Evolutionary conservation across 2,113 vertebrate genomes (phyloP), one percentile per base, ranked within the genome.

Genomic region (Benitochromis conjunctus): DNA sequence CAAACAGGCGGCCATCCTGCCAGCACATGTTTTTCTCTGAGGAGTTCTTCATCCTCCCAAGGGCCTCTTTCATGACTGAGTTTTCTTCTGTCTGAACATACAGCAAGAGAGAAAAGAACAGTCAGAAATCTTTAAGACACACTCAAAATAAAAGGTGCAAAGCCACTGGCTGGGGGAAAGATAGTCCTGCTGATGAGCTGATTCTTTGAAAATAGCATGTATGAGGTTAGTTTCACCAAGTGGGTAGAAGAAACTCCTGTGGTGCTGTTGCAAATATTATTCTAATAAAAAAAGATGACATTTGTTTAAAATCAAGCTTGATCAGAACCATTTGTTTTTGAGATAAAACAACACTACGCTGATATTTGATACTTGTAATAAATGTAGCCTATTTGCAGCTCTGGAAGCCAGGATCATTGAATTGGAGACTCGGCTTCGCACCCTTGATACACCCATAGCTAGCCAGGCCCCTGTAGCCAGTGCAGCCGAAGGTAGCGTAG

Each of bases 1-100:
- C 97, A 80, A 99, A 99, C 90, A 98, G 95, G 12, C 98, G 97
- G 4, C 98, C 99, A 31, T 99, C 98, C 91, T 99, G 99, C 98
- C 98, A 99, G 92, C 99, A 99, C 88, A 98, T 97, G 1, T 97
- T 97, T 86, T 98, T 95, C 85, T 97, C 98, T 89, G 96, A 97
- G 4, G 96, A 90, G 84, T 97, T 97, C 86, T 96, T 97, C 78
- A 98, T 97, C 80, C 96, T 97, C 0, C 97, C 97, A 9, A 99
- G 96, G 48, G 96, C 94, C 92, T 99, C 97, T 96, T 97, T 97
- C 95, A 99, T 97, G 74, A 98, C 95, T n/a, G 97, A 97, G 94
- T 99, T 99, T 85, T 99, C 98, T 81, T 97, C 97, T 14, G 97
- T 98, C 98, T 99, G 94, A 89, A 88, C 84, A 48, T 1, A 82